These are phyloP conservation scores for Thunnus maccoyii DNA, from an alignment of 2,113 vertebrate species.

Conservation along the genomic window DNA sequence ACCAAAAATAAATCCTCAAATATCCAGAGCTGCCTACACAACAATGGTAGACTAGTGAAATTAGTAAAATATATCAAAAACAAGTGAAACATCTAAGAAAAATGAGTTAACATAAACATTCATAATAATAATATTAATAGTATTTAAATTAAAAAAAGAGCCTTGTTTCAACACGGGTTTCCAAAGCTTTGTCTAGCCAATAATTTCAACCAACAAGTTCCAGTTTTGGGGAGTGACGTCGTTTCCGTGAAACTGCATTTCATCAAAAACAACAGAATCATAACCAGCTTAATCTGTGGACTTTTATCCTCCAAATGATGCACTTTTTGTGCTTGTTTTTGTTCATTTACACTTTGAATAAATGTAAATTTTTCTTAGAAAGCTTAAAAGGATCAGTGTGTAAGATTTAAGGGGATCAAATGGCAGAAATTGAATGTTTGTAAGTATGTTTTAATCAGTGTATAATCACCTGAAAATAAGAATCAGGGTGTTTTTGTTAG, in stretches of 20 bases:
- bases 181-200: slow-evolving; percentile 5
- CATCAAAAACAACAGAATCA: not conserved
- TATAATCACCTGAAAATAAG: no score
- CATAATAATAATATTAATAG: slow-evolving; percentile 59
- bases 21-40: slow-evolving; percentile 57
- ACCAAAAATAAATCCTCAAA: slow-evolving; percentile 45
- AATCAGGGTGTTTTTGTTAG: no score
- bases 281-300: slow-evolving; percentile 32
- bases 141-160: slow-evolving; percentile 64
- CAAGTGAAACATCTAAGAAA: slow-evolving; percentile 61
- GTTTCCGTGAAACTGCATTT: not conserved
- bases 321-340: slow-evolving; percentile 44
- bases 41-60: slow-evolving; percentile 64
- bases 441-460: no score
- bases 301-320: not conserved
- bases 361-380: not conserved
- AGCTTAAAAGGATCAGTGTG: not conserved
- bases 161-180: slow-evolving; percentile 18
- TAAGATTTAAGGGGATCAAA: no score
- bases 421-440: no score
- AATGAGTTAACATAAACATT: slow-evolving; percentile 66
- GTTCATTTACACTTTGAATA: not conserved
- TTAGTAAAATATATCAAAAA: slow-evolving; percentile 70
- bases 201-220: not conserved
- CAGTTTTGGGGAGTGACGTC: not conserved